These are phyloP conservation scores for Cyanoderma ruficeps DNA, from an alignment of 2,113 vertebrate genomes.

Conservation along the genomic window DNA sequence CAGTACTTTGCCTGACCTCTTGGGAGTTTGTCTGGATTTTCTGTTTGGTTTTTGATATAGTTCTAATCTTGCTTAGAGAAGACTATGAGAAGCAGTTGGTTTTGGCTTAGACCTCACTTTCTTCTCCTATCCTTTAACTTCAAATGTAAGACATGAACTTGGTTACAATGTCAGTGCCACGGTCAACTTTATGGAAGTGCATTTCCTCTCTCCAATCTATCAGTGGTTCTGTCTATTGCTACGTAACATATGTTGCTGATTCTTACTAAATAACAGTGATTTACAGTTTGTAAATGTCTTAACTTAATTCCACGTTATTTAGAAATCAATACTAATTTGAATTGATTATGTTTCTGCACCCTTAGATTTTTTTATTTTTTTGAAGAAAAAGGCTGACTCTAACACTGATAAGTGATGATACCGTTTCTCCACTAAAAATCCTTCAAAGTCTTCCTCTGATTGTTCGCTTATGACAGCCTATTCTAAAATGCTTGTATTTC, in stretches of 20 bases:
- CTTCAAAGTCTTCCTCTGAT: neutral
- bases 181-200: neutral
- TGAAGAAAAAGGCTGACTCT: slow-evolving; percentile 12
- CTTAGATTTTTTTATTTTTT: neutral
- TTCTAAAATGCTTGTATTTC: slow-evolving; percentile 21
- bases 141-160: neutral
- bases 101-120: neutral
- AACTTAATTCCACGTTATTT: slow-evolving; percentile 56
- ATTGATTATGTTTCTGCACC: slow-evolving; percentile 55
- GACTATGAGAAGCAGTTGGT: neutral
- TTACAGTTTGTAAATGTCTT: slow-evolving; percentile 51
- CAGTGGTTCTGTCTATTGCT: neutral
- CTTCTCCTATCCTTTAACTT: neutral
- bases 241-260: slow-evolving; percentile 15
- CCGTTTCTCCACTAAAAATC: neutral
- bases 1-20: neutral
- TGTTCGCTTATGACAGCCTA: neutral
- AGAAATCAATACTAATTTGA: slow-evolving; percentile 60
- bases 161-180: neutral
- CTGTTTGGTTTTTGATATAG: neutral
- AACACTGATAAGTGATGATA: neutral
- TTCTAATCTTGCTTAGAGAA: neutral
- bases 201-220: neutral
- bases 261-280: slow-evolving; percentile 44
- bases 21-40: neutral